Base-by-base conservation (phyloP, 2,888 invertebrate genomes). In the Pyrrhosoma nymphula region DNA sequence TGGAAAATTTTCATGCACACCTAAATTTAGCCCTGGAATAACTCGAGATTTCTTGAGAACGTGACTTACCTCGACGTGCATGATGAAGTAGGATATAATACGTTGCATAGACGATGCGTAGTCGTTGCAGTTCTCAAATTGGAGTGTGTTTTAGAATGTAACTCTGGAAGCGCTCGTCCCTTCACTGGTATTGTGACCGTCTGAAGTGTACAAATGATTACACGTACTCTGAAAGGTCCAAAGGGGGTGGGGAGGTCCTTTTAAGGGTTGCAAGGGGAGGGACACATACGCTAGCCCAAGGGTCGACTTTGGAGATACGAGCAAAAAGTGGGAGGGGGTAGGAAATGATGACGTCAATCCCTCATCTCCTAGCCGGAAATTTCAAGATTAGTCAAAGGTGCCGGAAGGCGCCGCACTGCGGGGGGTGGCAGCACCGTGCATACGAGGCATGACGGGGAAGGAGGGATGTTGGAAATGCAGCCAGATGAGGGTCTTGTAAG, bases 281-380 rank as follows among this genome's bases (percentile, higher is more conserved):
- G 47, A 39, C 18, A 14, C 35, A 47, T 39, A 47, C 20, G 88
- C 10, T 39, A 39, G 35, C n/a, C 47, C 47, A 39, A 23, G 35
- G 10, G 35, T 47, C 47, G 47, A 47, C 47, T 47, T 47, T 2
- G 47, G 47, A 47, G 47, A 8, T 8, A 47, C 47, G 47, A 47
- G 47, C 47, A 47, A 47, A 47, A 47, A 47, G 47, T 47, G 47
- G 47, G 47, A 47, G 47, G 47, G 18, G 18, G 88, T 20, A 88
- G 47, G 88, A 39, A 88, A 39, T 39, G 35, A 47, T 88, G 88
- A 88, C 88, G 88, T 88, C 88, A 35, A 88, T 88, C 39, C 88
- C 47, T 88, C 88, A 88, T 88, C 47, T 69, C 39, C 88, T 47
- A 23, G 88, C 18, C 39, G 47, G 88, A 88, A 88, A 88, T 88